phyloP scores from a whole-genome alignment of 2,113 vertebrate species.

The Chaetorhynchus papuensis region DNA sequence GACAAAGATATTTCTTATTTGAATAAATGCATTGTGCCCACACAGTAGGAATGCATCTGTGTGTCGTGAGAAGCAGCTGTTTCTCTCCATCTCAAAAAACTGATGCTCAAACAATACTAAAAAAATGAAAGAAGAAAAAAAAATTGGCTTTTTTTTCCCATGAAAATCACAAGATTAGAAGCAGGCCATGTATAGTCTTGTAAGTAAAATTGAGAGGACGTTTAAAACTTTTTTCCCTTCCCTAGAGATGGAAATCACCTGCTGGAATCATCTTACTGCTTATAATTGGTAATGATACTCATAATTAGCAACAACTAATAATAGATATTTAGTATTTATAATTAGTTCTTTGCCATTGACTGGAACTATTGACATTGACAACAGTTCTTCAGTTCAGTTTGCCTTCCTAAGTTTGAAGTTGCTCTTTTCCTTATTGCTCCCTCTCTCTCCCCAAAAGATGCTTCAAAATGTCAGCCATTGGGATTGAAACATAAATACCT shows the following conservation, averaged over 20 bases:
- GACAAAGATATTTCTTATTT: neutral
- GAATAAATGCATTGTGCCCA: neutral
- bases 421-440: neutral
- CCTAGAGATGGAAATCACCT: neutral
- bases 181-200: accelerated
- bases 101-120: neutral
- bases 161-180: neutral
- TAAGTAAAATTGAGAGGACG: neutral
- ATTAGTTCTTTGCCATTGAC: neutral
- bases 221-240: neutral
- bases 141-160: accelerated
- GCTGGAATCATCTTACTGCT: neutral
- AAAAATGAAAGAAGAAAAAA: neutral
- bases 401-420: neutral
- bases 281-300: neutral
- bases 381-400: neutral
- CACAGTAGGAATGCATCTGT: accelerated
- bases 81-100: neutral
- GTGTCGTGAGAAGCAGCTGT: neutral
- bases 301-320: neutral
- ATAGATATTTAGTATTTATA: neutral
- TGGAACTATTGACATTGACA: neutral
- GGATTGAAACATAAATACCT: neutral
- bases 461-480: neutral
- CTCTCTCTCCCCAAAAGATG: neutral